These are phyloP conservation scores for Eucriotettix oculatus DNA, from an alignment of 2,888 invertebrate genomes.

Conservation along the genomic window DNA sequence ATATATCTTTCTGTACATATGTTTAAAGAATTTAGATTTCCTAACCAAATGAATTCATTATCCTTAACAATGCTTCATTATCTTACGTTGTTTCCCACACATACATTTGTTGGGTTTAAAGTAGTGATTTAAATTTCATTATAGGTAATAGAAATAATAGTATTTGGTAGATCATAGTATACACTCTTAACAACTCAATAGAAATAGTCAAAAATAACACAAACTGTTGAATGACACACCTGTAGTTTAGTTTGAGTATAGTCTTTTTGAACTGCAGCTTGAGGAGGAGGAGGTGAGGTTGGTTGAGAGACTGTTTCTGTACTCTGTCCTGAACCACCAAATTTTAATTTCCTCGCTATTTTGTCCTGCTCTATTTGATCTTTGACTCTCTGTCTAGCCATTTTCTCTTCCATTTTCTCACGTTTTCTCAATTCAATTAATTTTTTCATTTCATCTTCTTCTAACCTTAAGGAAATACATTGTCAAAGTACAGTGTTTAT, in stretches of 20 bases:
- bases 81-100: no score
- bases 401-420: conserved; percentile 78
- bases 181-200: neutral
- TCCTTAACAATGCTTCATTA: no score
- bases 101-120: no score
- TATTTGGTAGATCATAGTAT: no score
- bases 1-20: no score
- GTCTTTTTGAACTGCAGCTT: conserved; percentile 28
- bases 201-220: neutral
- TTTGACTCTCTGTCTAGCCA: conserved; percentile 66
- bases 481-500: neutral
- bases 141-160: no score
- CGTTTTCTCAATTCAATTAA: conserved; percentile 69
- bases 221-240: conserved; percentile 20
- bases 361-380: conserved; percentile 88
- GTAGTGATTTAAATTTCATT: no score
- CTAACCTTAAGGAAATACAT: conserved; percentile 28
- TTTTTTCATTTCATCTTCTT: conserved; percentile 71
- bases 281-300: conserved; percentile 22
- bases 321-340: conserved; percentile 21
- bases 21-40: no score
- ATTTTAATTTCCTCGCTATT: conserved; percentile 58
- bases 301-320: conserved; percentile 21
- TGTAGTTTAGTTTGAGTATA: conserved; percentile 53
- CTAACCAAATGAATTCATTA: no score